A percentile compares a stretch with the other conserved stretches of the same genome.
These are phyloP conservation scores for Deilephila elpenor DNA, from an alignment of 2,888 invertebrate species.

Conservation along the genomic window DNA sequence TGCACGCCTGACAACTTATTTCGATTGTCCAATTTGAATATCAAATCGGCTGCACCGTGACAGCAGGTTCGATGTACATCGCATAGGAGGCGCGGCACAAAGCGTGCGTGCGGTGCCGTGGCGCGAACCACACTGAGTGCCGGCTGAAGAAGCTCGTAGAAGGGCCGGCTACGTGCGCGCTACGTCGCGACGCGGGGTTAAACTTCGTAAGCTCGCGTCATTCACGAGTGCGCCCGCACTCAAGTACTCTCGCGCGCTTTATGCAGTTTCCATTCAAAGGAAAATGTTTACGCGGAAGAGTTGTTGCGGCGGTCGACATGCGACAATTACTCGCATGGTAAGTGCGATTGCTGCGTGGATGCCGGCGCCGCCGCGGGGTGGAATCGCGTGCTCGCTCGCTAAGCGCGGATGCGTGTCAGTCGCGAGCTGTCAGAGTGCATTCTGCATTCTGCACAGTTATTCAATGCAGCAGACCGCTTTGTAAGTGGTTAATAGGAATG, in stretches of 20 bases:
- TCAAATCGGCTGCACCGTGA: slow-evolving; percentile 61
- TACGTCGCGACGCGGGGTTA: slow-evolving; percentile 66
- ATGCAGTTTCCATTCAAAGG: slow-evolving; percentile 51
- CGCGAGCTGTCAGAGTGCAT: slow-evolving; percentile 38
- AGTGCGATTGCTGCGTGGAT: slow-evolving; percentile 25
- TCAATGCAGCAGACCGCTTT: slow-evolving; percentile 36
- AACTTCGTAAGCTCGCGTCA: slow-evolving; percentile 71
- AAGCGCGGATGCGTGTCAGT: slow-evolving; percentile 33
- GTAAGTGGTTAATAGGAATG: background rate
- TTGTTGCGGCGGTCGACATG: slow-evolving; percentile 50
- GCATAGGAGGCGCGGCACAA: slow-evolving; percentile 44
- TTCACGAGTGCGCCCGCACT: slow-evolving; percentile 42
- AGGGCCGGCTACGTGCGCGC: slow-evolving; percentile 66
- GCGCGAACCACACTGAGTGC: slow-evolving; percentile 64
- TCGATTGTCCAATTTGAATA: slow-evolving; percentile 65
- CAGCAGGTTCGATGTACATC: slow-evolving; percentile 55
- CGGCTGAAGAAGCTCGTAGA: slow-evolving; percentile 34
- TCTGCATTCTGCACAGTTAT: slow-evolving; percentile 33
- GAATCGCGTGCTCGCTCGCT: slow-evolving; percentile 52
- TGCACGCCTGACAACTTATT: slow-evolving; percentile 60
- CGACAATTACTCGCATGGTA: slow-evolving; percentile 59
- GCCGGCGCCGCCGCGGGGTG: slow-evolving; percentile 46
- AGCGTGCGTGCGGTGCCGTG: slow-evolving; percentile 60
- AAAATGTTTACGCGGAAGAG: slow-evolving; percentile 48
- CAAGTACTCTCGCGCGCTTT: slow-evolving; percentile 16